Percentiles rank a stretch among this genome's conserved stretches.
These are phyloP conservation scores for Noctuana brunneofusca DNA, from an alignment of 2,888 invertebrate species.

Conservation along the genomic window DNA sequence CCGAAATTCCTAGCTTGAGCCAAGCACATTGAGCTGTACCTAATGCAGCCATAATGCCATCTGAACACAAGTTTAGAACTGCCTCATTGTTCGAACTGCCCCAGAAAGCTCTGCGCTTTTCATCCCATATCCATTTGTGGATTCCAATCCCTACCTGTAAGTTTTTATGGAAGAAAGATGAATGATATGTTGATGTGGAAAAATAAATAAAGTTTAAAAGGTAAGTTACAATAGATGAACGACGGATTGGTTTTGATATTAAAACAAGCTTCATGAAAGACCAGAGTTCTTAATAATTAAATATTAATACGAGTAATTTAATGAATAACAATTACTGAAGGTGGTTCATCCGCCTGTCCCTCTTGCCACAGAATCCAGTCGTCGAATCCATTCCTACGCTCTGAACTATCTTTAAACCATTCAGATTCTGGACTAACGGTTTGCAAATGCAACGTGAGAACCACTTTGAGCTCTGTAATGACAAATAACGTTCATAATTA, in stretches of 20 bases:
- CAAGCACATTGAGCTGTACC: conserved; percentile 63
- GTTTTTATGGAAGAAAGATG: conserved; percentile 15
- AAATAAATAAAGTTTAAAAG: too few species aligned
- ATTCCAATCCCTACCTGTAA: conserved; percentile 47
- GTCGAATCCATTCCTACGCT: conserved; percentile 82
- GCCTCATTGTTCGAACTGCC: conserved; percentile 55
- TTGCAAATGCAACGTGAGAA: conserved; percentile 64
- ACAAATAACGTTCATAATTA: conserved; percentile 5
- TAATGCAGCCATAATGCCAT: conserved; percentile 53
- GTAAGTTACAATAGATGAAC: too few species aligned
- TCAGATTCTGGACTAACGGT: conserved; percentile 86
- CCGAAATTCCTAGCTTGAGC: conserved; percentile 63
- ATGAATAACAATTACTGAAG: conserved; percentile 37
- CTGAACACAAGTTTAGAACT: conserved; percentile 66
- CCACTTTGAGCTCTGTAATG: conserved; percentile 65
- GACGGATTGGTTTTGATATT: too few species aligned
- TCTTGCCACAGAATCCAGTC: conserved; percentile 90
- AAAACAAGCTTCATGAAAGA: too few species aligned
- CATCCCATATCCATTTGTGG: conserved; percentile 60
- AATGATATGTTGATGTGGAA: too few species aligned
- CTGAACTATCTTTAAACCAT: conserved; percentile 88
- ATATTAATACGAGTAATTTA: too few species aligned
- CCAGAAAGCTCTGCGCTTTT: conserved; percentile 55
- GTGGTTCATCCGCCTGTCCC: conserved; percentile 53
- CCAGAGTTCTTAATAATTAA: too few species aligned